Conservation (phyloP, 1,140 invertebrate species). For the Copidosoma floridanum region DNA sequence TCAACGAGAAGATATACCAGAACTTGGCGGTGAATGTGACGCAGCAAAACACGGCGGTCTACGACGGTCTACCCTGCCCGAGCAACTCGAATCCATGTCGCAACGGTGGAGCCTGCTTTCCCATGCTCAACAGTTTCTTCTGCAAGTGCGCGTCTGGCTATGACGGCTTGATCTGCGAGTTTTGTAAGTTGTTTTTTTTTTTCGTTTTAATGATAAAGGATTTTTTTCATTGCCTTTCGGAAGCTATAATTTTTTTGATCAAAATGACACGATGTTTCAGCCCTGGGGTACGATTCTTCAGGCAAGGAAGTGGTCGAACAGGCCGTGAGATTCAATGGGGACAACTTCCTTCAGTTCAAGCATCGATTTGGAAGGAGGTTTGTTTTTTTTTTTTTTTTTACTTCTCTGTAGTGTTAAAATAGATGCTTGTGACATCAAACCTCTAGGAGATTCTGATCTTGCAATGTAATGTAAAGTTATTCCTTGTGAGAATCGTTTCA, state of each 20-base stretch:
- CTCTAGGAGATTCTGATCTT: no score
- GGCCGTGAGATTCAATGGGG: constrained; percentile 65
- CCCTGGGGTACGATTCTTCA: constrained; percentile 51
- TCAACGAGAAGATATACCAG: constrained; percentile 72
- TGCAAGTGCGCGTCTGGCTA: constrained; percentile 70
- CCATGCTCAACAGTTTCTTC: constrained; percentile 68
- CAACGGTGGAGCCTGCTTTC: constrained; percentile 75
- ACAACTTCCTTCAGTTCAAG: constrained; percentile 64
- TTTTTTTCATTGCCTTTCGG: no score
- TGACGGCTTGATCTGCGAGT: constrained; percentile 72
- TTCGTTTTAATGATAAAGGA: no score
- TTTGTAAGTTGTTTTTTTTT: constrained; percentile 63
- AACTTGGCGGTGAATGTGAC: constrained; percentile 55
- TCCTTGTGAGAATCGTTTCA: no score
- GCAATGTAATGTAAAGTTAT: no score
- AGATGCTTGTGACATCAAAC: no score
- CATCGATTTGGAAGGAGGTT: constrained; percentile 63
- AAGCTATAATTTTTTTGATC: no score
- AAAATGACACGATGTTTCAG: no score
- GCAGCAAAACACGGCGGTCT: constrained; percentile 60
- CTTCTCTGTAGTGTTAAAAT: no score
- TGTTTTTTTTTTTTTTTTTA: not conserved
- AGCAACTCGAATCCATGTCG: constrained; percentile 65
- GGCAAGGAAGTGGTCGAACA: constrained; percentile 56
- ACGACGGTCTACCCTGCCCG: constrained; percentile 71